phyloP scores from a whole-genome alignment of 2,113 vertebrate species.

The Ptilonorhynchus violaceus region DNA sequence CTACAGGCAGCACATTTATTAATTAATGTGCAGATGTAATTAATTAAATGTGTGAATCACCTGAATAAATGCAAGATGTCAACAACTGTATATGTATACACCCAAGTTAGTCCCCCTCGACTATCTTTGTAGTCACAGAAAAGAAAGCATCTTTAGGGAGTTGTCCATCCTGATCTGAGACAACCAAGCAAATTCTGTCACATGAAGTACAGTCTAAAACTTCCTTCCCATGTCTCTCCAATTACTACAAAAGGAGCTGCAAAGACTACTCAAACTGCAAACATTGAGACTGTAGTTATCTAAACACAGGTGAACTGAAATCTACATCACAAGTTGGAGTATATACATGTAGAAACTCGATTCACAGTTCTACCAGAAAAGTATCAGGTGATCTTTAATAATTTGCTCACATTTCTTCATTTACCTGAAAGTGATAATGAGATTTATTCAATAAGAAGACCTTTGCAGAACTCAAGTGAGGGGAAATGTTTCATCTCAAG shows the following conservation, averaged over 20 bases:
- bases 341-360: neutral
- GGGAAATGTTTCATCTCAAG: neutral
- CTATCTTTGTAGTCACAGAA: neutral
- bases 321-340: neutral
- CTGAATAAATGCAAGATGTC: neutral
- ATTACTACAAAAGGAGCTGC: neutral
- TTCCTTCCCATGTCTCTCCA: neutral
- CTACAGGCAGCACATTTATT: neutral
- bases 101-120: neutral
- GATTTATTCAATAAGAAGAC: neutral
- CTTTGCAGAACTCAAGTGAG: neutral
- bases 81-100: neutral
- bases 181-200: neutral
- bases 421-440: neutral
- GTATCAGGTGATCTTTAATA: neutral
- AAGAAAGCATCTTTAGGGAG: neutral
- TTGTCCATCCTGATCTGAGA: neutral
- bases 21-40: neutral
- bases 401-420: neutral
- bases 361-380: neutral
- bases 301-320: neutral
- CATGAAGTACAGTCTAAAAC: neutral
- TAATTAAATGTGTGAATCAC: neutral
- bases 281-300: neutral
- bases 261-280: neutral